Evolutionary conservation across 2,888 invertebrate genomes (phyloP).

Genomic region (Andrena chrysosceles): DNA sequence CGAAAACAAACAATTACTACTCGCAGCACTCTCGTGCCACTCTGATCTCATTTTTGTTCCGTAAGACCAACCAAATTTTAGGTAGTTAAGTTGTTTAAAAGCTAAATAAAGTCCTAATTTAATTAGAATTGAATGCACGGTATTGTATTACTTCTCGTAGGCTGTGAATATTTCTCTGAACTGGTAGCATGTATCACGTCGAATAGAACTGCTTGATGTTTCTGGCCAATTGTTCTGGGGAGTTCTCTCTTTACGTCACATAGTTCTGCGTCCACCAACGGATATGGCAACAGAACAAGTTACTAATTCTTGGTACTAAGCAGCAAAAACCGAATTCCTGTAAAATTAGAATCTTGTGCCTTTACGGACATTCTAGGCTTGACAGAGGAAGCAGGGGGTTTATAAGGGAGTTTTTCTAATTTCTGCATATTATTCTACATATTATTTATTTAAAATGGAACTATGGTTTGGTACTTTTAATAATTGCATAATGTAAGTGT

Average conservation of each 20-base stretch:
- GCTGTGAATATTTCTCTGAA: constrained; percentile 13
- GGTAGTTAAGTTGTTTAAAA: constrained; percentile 8
- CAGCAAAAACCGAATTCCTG: constrained; percentile 23
- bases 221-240: constrained; percentile 17
- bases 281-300: constrained; percentile 30
- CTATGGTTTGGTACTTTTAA: too few relatives aligned
- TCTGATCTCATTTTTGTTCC: too few relatives aligned
- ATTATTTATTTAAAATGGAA: too few relatives aligned
- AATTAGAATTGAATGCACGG: not conserved
- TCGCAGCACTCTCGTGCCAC: too few relatives aligned
- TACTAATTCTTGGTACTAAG: constrained; percentile 12
- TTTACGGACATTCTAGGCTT: not conserved
- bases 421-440: too few relatives aligned
- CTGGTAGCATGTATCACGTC: not conserved
- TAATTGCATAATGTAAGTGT: too few relatives aligned
- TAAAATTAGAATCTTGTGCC: constrained; percentile 28
- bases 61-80: too few relatives aligned
- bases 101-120: not conserved
- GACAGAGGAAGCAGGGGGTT: too few relatives aligned
- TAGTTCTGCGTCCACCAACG: constrained; percentile 23
- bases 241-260: constrained; percentile 4
- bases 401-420: too few relatives aligned
- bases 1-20: too few relatives aligned
- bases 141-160: not conserved
- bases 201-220: not conserved